These are phyloP conservation scores for Madoqua kirkii DNA, from an alignment of 2,113 vertebrate species.

Conservation along the genomic window DNA sequence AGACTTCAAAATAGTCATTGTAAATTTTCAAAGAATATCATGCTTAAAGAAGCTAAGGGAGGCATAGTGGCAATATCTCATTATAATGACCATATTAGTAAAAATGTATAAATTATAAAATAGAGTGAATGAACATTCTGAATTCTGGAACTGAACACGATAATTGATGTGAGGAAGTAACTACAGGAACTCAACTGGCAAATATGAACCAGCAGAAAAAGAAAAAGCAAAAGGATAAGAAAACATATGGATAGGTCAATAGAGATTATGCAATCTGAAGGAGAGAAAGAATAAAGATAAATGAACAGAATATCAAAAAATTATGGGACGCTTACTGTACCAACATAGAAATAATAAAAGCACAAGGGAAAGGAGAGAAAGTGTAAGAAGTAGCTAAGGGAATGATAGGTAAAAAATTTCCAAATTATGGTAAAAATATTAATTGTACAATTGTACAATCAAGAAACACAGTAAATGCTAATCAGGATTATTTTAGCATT, in stretches of 20 bases:
- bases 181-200: background rate
- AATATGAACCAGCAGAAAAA: background rate
- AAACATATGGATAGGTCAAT: background rate
- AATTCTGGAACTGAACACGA: background rate
- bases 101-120: background rate
- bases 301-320: background rate
- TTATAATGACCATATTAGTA: background rate
- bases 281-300: background rate
- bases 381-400: background rate
- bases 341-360: background rate
- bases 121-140: background rate
- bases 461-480: background rate
- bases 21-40: background rate
- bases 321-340: background rate
- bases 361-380: background rate
- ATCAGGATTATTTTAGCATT: background rate
- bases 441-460: background rate
- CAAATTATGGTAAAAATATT: background rate
- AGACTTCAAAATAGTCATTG: background rate
- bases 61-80: background rate
- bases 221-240: background rate
- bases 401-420: background rate
- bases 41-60: background rate
- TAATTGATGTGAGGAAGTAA: background rate
- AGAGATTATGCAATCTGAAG: background rate